Evolutionary conservation across 2,113 vertebrate species (phyloP), one percentile per base, ranked within the genome.

Genomic region (Lagopus muta): DNA sequence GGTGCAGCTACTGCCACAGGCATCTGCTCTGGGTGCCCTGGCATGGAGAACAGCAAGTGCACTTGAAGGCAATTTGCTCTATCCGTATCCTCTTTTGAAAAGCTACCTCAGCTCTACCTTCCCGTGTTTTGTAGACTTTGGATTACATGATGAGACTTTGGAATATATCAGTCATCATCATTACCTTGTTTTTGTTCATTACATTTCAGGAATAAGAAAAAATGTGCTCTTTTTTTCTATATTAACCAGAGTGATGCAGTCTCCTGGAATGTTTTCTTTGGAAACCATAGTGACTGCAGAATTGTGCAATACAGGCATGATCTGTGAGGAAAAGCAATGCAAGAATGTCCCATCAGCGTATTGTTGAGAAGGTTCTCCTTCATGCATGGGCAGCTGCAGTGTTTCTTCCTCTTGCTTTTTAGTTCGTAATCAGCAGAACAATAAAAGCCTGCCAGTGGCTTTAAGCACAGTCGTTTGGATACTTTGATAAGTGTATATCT

Each of bases 201-300:
- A 50, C 30, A 66, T 66, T 91, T 89, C 64, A 77, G 13, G 20
- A 50, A 64, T 55, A 36, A 45, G 28, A 17, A 64, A 90, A 7
- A 30, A 34, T 7, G 16, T 2, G 0, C 17, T 88, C 32, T 25
- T 57, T 78, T 88, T 76, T 94, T 45, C 58, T 74, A 55, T 82
- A 66, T 83, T 43, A 40, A 58, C 34, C 50, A 89, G 54, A 13
- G 17, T 85, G 93, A 92, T 77, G 60, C 32, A 69, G 67, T 60
- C 27, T 71, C 12, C 25, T 90, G 92, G 92, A 88, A 94, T 93
- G 89, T 85, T 93, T 52, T 55, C 86, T 82, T 94, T 93, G 75
- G 81, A 95, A 92, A 89, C 61, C 21, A 15, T 76, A 75, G 54
- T 50, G 92, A 66, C 60, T 65, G 70, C 73, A 57, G 42, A 6